Base-by-base conservation (phyloP, 2,888 invertebrate genomes). In the Atrina japonica region DNA sequence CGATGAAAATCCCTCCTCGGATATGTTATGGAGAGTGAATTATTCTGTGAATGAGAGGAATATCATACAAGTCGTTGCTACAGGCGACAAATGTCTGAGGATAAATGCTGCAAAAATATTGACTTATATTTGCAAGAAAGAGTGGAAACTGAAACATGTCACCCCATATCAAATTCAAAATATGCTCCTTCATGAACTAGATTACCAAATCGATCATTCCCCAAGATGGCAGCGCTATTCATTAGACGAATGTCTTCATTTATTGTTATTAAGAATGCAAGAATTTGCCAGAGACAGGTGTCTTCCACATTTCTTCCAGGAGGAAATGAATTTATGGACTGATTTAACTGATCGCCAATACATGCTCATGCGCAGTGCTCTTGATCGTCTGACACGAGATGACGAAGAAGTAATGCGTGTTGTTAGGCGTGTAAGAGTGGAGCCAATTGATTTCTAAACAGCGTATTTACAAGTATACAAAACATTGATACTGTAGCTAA, bases 211-310 rank as follows among this genome's bases (percentile, higher is more conserved):
- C 21, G 88, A 88, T 69, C 67, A 77, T 43, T 81, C 82, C 0
- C 87, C 86, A 7, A 71, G 87, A 5, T 88, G 88, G 88, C 87
- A 88, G 66, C 53, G 86, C 6, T 60, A 76, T 25, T 73, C 80
- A 2, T 55, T 84, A 30, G 86, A 86, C 52, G 66, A 73, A 1
- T 84, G 84, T 63, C 80, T 88, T 61, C 71, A 78, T 25, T 73
- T 78, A 9, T 67, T 88, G 5, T 77, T 87, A 6, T 68, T 76
- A 52, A 78, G 83, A 35, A 78, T 88, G 41, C 71, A 77, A 27
- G 74, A 80, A 41, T 83, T 78, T 61, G 77, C 81, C 11, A 70
- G 72, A 45, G 74, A 59, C 21, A 58, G 68, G 53, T 77, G 72
- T 7, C 71, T 88, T 45, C 87, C 86, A 0, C 83, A 88, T 71